phyloP scores from a whole-genome alignment of 2,113 vertebrate genomes.

The Odobenus rosmarus region DNA sequence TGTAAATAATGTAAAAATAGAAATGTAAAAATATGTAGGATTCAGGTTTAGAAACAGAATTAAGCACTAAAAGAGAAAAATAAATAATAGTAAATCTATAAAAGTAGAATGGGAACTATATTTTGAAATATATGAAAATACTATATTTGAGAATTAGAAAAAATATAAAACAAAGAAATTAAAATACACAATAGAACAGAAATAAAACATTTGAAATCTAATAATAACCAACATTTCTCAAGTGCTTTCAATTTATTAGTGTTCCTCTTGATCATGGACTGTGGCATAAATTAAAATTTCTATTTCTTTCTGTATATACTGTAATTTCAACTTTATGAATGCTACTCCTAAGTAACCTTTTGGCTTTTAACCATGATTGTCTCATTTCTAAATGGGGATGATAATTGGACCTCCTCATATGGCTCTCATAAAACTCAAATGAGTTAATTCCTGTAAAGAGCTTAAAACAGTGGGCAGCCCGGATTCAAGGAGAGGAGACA shows the following conservation, averaged over 20 bases:
- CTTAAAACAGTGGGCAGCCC: background rate
- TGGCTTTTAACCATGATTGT: background rate
- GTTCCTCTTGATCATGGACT: background rate
- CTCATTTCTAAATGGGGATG: background rate
- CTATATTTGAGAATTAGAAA: background rate
- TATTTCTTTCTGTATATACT: background rate
- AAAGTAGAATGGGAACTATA: background rate
- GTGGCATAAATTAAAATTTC: background rate
- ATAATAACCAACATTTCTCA: background rate
- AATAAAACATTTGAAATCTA: slow-evolving; percentile 24
- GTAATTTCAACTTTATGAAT: background rate
- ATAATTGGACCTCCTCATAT: background rate
- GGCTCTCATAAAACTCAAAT: background rate
- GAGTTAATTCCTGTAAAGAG: background rate
- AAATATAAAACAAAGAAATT: background rate
- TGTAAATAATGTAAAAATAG: background rate
- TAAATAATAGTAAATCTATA: background rate
- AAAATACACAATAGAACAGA: background rate
- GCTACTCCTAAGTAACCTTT: background rate
- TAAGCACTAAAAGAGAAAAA: background rate
- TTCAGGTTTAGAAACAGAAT: background rate
- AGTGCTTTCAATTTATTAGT: background rate
- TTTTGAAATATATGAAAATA: background rate
- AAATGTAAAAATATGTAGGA: background rate
- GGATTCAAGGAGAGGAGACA: background rate